Evolutionary conservation across 2,797 vertebrate species (phyloP), one percentile per base, ranked within the genome.

Genomic region (Molossus alvarezi): DNA sequence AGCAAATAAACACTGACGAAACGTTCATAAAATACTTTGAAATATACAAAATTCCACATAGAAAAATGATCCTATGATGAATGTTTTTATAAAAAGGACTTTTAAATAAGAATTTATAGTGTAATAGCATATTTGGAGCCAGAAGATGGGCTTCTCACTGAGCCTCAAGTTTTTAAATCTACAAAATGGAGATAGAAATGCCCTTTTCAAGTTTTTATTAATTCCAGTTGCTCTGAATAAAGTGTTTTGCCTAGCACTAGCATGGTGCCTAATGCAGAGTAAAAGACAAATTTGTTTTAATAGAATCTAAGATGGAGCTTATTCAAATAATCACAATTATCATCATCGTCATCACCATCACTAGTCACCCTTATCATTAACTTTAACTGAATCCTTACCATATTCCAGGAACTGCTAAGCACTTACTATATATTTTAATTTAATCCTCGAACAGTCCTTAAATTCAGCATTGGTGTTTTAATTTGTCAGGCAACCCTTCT

Each of bases 1-100:
- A 72, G 14, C 64, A 94, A 95, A 88, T 57, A 94, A 88, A 84
- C 27, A 71, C 41, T 1, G 13, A 94, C 8, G 20, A 92, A 93
- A 71, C 6, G 5, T 72, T 3, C 15, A 73, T 55, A 84, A 60
- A 67, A 27, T 67, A 73, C 11, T 91, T 93, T 65, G 53, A 95
- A 90, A 87, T 89, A 92, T 10, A 25, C n/a, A 76, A 89, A 73
- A 88, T 60, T 10, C 58, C 71, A 77, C 18, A 27, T 45, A 73
- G 9, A 57, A 93, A 94, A 94, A 89, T 88, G n/a, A 92, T 55
- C 53, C 51, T 72, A 13, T 91, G 23, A 55, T 13, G 15, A 60
- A 62, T 45, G 14, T 67, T 67, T 73, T 88, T 57, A 75, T 53
- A 88, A 53, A 67, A 91, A 76, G 14, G 6, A 57, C 13, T 79